phyloP scores from a whole-genome alignment of 2,888 invertebrate genomes.

The Philaethria dido region DNA sequence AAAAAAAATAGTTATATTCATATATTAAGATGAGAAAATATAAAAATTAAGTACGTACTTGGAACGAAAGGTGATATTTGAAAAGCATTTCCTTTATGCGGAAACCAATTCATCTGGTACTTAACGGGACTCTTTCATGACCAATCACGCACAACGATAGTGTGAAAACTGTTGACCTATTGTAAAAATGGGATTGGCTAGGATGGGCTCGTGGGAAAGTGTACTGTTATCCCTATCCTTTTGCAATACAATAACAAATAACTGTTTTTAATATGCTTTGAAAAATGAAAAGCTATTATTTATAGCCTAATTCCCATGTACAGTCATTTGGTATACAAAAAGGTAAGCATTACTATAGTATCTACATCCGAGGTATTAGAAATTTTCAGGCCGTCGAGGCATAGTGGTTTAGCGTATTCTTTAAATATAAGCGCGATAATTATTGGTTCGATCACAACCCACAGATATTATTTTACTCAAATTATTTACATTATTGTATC shows the following conservation, averaged over 20 bases:
- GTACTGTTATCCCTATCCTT: slow-evolving; percentile 40
- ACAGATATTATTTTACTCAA: too few relatives aligned
- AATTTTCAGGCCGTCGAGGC: too few relatives aligned
- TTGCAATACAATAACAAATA: slow-evolving; percentile 27
- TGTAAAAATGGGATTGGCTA: slow-evolving; percentile 66
- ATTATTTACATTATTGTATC: too few relatives aligned
- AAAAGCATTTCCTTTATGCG: slow-evolving; percentile 54
- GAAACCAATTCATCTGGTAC: slow-evolving; percentile 56
- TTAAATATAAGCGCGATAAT: too few relatives aligned
- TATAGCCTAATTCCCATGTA: neutral
- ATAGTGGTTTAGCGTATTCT: too few relatives aligned
- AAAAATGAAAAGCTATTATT: neutral
- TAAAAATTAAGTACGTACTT: neutral
- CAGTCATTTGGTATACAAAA: too few relatives aligned
- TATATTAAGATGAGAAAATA: too few relatives aligned
- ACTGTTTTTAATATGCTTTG: neutral
- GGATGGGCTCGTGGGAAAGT: slow-evolving; percentile 71
- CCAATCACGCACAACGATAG: slow-evolving; percentile 66
- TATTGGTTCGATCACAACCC: too few relatives aligned
- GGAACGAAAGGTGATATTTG: neutral
- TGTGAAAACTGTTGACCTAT: slow-evolving; percentile 69
- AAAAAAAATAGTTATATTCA: too few relatives aligned
- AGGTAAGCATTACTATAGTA: too few relatives aligned
- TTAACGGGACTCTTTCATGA: slow-evolving; percentile 63
- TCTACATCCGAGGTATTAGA: too few relatives aligned